A percentile compares a stretch with the other conserved stretches of the same genome.
These are phyloP conservation scores for Pyrgus malvae DNA, from an alignment of 2,888 invertebrate genomes.

Conservation along the genomic window DNA sequence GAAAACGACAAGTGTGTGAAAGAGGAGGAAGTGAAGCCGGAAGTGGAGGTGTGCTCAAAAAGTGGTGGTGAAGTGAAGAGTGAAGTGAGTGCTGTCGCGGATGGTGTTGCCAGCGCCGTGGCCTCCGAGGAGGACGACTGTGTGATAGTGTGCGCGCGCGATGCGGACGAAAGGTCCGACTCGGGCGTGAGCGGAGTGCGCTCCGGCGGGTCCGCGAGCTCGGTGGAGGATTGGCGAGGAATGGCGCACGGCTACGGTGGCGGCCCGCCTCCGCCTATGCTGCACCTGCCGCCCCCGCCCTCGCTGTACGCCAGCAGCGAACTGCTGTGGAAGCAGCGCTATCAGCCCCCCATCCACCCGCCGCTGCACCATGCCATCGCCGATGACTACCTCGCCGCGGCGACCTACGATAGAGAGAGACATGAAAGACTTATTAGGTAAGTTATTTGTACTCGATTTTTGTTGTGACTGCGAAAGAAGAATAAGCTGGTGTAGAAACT, in stretches of 20 bases:
- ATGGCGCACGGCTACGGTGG: constrained; percentile 87
- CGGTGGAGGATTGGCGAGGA: constrained; percentile 89
- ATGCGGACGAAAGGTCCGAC: constrained; percentile 83
- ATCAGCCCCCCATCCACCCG: constrained; percentile 78
- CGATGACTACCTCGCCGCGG: constrained; percentile 76
- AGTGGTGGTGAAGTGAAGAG: constrained; percentile 75
- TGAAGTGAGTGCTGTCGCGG: constrained; percentile 74
- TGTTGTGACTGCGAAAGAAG: too few relatives aligned
- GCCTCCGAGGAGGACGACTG: constrained; percentile 84
- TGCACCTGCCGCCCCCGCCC: constrained; percentile 75
- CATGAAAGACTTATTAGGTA: constrained; percentile 86
- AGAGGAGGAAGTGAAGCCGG: constrained; percentile 58
- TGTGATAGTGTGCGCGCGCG: constrained; percentile 83
- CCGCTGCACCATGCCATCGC: constrained; percentile 78
- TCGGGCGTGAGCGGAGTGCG: constrained; percentile 89
- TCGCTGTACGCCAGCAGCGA: constrained; percentile 77
- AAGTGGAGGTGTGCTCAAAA: constrained; percentile 52
- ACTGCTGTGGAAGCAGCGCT: constrained; percentile 84
- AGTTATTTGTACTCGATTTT: too few relatives aligned
- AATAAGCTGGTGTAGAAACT: too few relatives aligned
- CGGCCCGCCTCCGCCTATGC: constrained; percentile 81
- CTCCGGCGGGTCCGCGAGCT: constrained; percentile 87
- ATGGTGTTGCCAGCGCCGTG: constrained; percentile 78
- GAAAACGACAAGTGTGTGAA: constrained; percentile 72
- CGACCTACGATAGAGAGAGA: constrained; percentile 84